phyloP scores from a whole-genome alignment of 1,140 invertebrate species.

The Pseudomyrmex cubaensis region DNA sequence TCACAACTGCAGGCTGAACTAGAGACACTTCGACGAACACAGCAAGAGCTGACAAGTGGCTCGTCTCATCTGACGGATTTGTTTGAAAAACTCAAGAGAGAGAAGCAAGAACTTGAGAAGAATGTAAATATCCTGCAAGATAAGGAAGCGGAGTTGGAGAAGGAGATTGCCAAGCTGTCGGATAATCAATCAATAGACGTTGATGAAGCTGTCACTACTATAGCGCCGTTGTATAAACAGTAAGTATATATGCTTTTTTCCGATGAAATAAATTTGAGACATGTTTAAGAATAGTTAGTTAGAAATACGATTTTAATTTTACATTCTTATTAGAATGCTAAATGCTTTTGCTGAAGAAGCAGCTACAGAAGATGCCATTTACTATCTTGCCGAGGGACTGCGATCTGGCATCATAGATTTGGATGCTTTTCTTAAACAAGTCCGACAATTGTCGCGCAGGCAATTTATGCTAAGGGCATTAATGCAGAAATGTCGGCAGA shows the following conservation, averaged over 20 bases:
- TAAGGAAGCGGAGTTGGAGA: slow-evolving; percentile 94
- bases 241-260: slow-evolving; percentile 82
- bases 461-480: slow-evolving; percentile 98
- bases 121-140: slow-evolving; percentile 93
- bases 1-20: slow-evolving; percentile 96
- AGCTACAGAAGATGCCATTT: slow-evolving; percentile 99
- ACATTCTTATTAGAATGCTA: slow-evolving; percentile 89
- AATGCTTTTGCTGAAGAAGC: slow-evolving; percentile 99
- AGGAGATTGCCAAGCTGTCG: slow-evolving; percentile 91
- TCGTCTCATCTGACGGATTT: slow-evolving; percentile 94
- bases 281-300: neutral
- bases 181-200: slow-evolving; percentile 94
- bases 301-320: neutral
- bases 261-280: neutral
- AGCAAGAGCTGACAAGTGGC: slow-evolving; percentile 94
- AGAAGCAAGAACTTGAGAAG: slow-evolving; percentile 93
- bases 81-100: slow-evolving; percentile 92
- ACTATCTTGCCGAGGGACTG: slow-evolving; percentile 98
- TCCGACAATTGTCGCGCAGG: slow-evolving; percentile 96
- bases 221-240: slow-evolving; percentile 98
- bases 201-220: slow-evolving; percentile 98
- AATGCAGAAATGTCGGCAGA: slow-evolving; percentile 98
- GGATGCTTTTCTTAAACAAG: slow-evolving; percentile 98
- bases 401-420: slow-evolving; percentile 97
- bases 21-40: slow-evolving; percentile 94